Base-by-base conservation (phyloP, 2,797 vertebrate genomes). In the Nasua narica region DNA sequence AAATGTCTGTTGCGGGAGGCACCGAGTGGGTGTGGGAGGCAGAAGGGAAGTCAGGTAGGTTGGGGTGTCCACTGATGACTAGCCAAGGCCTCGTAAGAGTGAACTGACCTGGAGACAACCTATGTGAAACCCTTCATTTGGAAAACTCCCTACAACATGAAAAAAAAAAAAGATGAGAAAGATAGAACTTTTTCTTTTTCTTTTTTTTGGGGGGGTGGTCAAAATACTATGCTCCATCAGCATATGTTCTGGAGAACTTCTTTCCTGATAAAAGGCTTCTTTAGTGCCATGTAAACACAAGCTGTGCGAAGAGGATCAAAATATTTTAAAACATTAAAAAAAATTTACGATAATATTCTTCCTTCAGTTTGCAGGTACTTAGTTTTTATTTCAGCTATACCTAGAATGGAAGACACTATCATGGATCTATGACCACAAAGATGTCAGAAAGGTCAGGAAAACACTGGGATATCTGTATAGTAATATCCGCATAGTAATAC, bases 251-350 rank as follows among this genome's bases (percentile, higher is more conserved):
- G 87, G 83, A 56, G 83, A 72, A 50, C 90, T 91, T 94, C 79
- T 90, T 86, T 93, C 77, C 79, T 11, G 29, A 65, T 65, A 74
- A 94, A 94, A 96, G 27, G 18, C 52, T 94, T 79, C 40, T 95
- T 96, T 95, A 77, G 19, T 95, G 93, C 91, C 69, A 82, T 56
- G 65, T 91, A 97, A 97, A 96, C 87, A 95, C 83, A 97, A 94
- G 81, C 94, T 96, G 84, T 95, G 87, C 85, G 60, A 32, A 90
- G 60, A 93, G 27, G 69, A 93, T 95, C 81, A 88, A 95, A 96
- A 90, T 90, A 93, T 94, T 94, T 88, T 62, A 96, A 97, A 83
- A 84, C 25, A 74, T 83, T 94, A 86, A 93, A 97, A 23, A 23
- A 82, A 81, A 91, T 84, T 95, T 81, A 78, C 65, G 65, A 92